Conservation (phyloP, 2,113 vertebrate genomes). For the Mesembrinibis cayennensis region DNA sequence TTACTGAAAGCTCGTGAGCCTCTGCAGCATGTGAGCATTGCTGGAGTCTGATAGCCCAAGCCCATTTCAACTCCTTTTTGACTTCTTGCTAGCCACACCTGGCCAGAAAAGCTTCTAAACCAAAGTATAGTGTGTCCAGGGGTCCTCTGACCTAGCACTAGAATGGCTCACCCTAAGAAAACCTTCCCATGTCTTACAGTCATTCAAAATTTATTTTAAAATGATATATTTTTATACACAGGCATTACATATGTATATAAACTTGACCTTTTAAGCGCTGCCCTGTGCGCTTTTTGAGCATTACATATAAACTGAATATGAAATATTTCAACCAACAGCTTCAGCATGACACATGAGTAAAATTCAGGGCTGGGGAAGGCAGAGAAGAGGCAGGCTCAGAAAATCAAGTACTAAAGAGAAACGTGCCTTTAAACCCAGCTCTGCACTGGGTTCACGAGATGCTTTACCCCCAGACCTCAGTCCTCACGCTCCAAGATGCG, state of each 20-base stretch:
- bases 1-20: not conserved
- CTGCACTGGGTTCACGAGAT: not conserved
- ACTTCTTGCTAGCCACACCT: not conserved
- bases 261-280: not conserved
- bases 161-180: not conserved
- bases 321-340: not conserved
- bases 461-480: not conserved
- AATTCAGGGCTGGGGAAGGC: not conserved
- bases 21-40: not conserved
- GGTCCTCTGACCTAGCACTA: not conserved
- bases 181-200: not conserved
- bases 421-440: not conserved
- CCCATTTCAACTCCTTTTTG: not conserved
- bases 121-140: not conserved
- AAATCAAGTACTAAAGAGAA: not conserved
- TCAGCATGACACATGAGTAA: not conserved
- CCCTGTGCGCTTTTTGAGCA: not conserved
- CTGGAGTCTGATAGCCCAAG: not conserved
- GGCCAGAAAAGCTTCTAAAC: not conserved
- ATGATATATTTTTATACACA: not conserved
- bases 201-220: not conserved
- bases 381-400: not conserved
- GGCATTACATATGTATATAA: not conserved
- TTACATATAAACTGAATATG: not conserved
- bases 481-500: fast-evolving